phyloP scores from a whole-genome alignment of 2,797 vertebrate genomes.

The Craterocephalus amniculus region DNA sequence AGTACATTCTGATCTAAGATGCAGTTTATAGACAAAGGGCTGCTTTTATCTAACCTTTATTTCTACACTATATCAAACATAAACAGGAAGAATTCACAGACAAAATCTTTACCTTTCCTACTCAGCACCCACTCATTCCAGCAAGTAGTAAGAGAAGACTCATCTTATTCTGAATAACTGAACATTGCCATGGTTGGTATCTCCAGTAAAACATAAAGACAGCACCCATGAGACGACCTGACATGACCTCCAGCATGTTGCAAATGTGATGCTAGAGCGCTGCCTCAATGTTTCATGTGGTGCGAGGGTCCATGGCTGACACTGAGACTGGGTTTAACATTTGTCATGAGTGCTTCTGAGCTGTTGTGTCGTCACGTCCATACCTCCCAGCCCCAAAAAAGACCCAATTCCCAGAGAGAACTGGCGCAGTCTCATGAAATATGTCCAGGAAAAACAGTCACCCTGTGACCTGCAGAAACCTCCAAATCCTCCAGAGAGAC shows the following conservation, averaged over 20 bases:
- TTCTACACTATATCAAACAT: neutral
- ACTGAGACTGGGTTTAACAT: conserved; percentile 38
- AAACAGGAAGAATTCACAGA: too few relatives aligned
- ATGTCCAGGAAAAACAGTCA: conserved; percentile 80
- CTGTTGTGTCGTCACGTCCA: conserved; percentile 1
- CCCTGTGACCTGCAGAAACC: conserved; percentile 75
- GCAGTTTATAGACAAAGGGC: neutral
- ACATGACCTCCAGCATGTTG: conserved; percentile 47
- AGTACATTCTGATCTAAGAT: neutral
- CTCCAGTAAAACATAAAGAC: conserved; percentile 65
- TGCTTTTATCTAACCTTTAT: neutral
- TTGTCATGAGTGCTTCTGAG: conserved; percentile 34
- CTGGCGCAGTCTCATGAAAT: conserved; percentile 77
- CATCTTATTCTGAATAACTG: conserved; percentile 10
- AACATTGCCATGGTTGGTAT: conserved; percentile 21
- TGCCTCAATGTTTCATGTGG: conserved; percentile 35
- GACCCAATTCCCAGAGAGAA: conserved; percentile 69
- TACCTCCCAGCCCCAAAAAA: neutral
- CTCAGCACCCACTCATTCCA: neutral
- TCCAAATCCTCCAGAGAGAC: conserved; percentile 64
- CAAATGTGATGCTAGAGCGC: conserved; percentile 43
- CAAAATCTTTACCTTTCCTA: neutral
- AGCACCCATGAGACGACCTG: conserved; percentile 22
- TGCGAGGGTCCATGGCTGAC: conserved; percentile 24
- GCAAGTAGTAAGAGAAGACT: neutral